Base-by-base conservation (phyloP, 2,797 vertebrate species). In the Pangasius krempfi region DNA sequence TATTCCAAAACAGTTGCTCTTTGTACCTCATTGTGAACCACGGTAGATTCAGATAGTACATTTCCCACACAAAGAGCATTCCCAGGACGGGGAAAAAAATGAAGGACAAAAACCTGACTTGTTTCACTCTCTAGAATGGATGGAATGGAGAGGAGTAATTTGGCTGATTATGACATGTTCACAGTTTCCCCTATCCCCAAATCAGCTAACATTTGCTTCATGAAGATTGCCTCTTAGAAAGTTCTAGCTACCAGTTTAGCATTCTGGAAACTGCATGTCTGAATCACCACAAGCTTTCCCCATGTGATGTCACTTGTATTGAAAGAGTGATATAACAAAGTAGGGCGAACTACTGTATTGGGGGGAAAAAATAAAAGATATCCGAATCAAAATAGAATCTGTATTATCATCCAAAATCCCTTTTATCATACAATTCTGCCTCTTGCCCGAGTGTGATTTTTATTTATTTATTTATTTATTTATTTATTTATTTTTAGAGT, bases 1-100 rank as follows among this genome's bases (percentile, higher is more conserved):
- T 56, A 16, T 47, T 68, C 54, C 37, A 72, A 50, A 80, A 84
- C 52, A 70, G 72, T 37, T 84, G 87, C 85, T 87, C 85, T 87
- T 90, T 89, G 88, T 68, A 85, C 86, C 86, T 81, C 47, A 12
- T n/a, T 56, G 47, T 70, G 64, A 52, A 70, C 3, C 83, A 81
- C 22, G 6, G 12, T 27, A 64, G 33, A 60, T 33, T 30, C n/a
- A 50, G 20, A 70, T 7, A 54, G 27, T 33, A 22, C 4, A 52
- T 22, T 22, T 54, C 47, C n/a, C n/a, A 37, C n/a, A 4, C 47
- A 37, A 52, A 70, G 47, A 22, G 14, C 47, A 68, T 54, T 84
- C n/a, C 6, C 18, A 6, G n/a, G 70, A 7, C 4, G 0, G 20
- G 5, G 5, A 25, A 84, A 13, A 68, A 22, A 66, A 81, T 40